A percentile compares a stretch with the other conserved stretches of the same genome.
phyloP scores from a whole-genome alignment of 2,797 vertebrate genomes.

The Micropoecilia bifurca region DNA sequence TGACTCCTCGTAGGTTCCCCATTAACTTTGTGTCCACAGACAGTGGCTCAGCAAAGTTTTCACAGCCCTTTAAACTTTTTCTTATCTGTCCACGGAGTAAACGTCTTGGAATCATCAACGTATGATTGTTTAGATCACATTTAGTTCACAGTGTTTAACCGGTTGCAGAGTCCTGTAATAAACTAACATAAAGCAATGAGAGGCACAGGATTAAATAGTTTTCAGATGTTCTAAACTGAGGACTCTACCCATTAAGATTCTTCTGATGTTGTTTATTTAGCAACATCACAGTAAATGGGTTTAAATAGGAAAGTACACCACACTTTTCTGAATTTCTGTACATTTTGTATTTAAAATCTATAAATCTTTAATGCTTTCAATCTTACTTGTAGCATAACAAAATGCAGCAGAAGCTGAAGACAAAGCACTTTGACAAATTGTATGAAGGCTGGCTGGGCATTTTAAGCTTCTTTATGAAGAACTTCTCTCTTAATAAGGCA shows the following conservation, averaged over 20 bases:
- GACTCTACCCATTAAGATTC: too few species aligned
- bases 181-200: too few species aligned
- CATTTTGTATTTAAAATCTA: background rate
- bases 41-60: background rate
- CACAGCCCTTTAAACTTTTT: background rate
- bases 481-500: background rate
- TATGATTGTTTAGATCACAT: too few species aligned
- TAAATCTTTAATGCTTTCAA: background rate
- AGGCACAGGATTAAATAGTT: too few species aligned
- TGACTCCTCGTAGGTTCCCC: constrained; percentile 89
- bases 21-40: background rate
- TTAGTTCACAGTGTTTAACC: too few species aligned
- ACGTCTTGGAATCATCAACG: too few species aligned
- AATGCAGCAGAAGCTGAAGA: background rate
- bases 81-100: too few species aligned
- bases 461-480: background rate
- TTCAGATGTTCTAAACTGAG: too few species aligned
- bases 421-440: background rate
- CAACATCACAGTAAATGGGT: background rate
- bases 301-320: background rate
- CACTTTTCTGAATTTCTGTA: background rate
- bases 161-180: too few species aligned
- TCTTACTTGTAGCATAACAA: background rate
- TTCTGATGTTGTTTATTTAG: background rate
- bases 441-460: background rate